Evolutionary conservation across 1,140 invertebrate genomes (phyloP).

Genomic region (Eurosta solidaginis): DNA sequence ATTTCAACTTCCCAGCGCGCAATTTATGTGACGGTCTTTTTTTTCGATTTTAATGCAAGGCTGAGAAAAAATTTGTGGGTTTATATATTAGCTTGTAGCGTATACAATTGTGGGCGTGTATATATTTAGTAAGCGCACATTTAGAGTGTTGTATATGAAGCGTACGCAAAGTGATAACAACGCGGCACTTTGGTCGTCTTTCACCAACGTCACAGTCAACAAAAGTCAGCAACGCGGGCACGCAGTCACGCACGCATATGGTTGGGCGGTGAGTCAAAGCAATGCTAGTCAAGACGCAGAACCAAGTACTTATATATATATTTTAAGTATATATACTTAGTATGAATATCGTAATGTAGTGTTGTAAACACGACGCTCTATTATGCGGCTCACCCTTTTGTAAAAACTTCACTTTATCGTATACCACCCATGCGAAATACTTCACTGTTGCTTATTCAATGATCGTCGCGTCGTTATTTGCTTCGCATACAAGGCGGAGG

Average conservation of each 20-base stretch:
- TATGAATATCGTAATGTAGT: neutral
- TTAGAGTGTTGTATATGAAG: neutral
- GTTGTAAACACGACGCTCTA: neutral
- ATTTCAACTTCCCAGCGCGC: neutral
- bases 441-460: neutral
- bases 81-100: neutral
- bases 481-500: neutral
- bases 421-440: too few species aligned
- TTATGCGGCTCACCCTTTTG: neutral
- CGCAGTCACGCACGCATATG: neutral
- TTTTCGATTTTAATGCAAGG: neutral
- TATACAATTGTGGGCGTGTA: neutral
- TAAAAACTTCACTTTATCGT: neutral
- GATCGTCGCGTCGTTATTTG: neutral
- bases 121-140: neutral
- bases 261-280: neutral
- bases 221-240: neutral
- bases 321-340: neutral
- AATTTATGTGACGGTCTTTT: neutral
- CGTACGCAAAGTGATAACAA: neutral
- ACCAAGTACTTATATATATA: too few species aligned
- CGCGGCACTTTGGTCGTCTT: conserved; percentile 2
- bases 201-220: neutral
- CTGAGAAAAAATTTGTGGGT: neutral
- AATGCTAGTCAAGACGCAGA: neutral